Conservation (phyloP, 2,888 invertebrate species). For the Drosophila rubida region DNA sequence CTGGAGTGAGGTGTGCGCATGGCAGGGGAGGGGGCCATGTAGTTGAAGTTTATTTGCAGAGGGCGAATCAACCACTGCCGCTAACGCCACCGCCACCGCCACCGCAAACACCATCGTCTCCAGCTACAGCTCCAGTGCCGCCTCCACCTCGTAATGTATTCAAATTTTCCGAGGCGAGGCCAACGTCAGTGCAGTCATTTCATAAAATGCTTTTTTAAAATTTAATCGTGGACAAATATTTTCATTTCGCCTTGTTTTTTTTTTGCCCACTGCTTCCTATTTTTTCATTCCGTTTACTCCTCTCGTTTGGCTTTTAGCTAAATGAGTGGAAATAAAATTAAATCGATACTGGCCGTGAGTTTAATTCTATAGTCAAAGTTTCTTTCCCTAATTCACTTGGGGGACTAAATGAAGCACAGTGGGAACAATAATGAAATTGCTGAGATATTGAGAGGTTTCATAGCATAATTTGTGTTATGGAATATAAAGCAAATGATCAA, state of each 20-base stretch:
- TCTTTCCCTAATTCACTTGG: slow-evolving; percentile 39
- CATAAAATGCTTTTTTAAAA: slow-evolving; percentile 78
- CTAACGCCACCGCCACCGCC: slow-evolving; percentile 19
- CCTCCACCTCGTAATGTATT: slow-evolving; percentile 68
- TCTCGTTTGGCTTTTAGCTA: slow-evolving; percentile 78
- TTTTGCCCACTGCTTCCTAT: slow-evolving; percentile 3
- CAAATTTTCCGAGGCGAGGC: slow-evolving; percentile 81
- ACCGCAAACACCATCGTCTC: slow-evolving; percentile 26
- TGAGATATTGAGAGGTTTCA: background rate
- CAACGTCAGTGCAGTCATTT: slow-evolving; percentile 77
- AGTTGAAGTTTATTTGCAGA: slow-evolving; percentile 65
- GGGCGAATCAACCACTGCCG: slow-evolving; percentile 49
- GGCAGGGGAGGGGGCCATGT: slow-evolving; percentile 30
- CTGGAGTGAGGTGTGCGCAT: slow-evolving; percentile 32
- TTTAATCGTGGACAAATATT: slow-evolving; percentile 83
- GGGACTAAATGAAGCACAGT: slow-evolving; percentile 48
- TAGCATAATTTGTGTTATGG: background rate
- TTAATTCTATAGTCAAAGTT: slow-evolving; percentile 71
- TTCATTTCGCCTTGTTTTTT: slow-evolving; percentile 64
- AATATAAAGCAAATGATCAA: too few relatives aligned
- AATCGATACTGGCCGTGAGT: slow-evolving; percentile 78
- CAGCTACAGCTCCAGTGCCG: background rate
- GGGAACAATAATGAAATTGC: slow-evolving; percentile 14
- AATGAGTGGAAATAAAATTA: slow-evolving; percentile 83
- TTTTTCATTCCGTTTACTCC: slow-evolving; percentile 24